These are phyloP conservation scores for Delphinus delphis DNA, from an alignment of 2,113 vertebrate genomes.

Conservation along the genomic window DNA sequence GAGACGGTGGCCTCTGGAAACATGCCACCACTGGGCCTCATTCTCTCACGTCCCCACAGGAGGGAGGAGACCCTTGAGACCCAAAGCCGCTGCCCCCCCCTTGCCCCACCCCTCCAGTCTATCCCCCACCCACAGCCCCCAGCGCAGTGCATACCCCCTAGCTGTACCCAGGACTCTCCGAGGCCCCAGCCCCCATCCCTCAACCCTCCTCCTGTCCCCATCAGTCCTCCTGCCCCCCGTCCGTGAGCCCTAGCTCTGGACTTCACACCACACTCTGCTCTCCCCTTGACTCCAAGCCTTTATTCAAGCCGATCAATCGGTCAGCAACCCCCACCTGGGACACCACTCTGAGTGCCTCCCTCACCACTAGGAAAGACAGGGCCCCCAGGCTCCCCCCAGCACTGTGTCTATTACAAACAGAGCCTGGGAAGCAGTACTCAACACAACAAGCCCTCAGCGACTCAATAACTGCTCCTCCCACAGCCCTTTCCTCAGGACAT, in stretches of 20 bases:
- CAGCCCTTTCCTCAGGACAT: no score
- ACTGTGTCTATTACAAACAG: no score
- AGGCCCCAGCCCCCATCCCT: background rate
- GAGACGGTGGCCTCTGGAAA: background rate
- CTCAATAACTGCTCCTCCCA: background rate
- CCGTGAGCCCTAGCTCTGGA: background rate
- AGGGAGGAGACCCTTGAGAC: background rate
- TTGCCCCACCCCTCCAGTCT: background rate
- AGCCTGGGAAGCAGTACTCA: background rate
- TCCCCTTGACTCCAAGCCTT: background rate
- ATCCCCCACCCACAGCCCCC: background rate
- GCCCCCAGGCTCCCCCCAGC: no score
- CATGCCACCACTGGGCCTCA: accelerated
- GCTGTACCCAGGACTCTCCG: background rate
- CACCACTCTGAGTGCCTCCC: background rate
- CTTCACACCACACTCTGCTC: background rate
- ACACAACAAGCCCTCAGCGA: background rate
- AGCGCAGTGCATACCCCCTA: background rate
- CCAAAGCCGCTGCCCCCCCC: background rate
- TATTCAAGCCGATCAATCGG: no score
- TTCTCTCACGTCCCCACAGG: background rate
- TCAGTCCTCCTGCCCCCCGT: no score
- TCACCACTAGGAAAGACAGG: background rate
- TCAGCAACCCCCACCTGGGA: background rate
- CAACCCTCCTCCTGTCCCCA: no score